These are phyloP conservation scores for Agapetus fuscipes DNA, from an alignment of 2,888 invertebrate genomes.

Conservation along the genomic window DNA sequence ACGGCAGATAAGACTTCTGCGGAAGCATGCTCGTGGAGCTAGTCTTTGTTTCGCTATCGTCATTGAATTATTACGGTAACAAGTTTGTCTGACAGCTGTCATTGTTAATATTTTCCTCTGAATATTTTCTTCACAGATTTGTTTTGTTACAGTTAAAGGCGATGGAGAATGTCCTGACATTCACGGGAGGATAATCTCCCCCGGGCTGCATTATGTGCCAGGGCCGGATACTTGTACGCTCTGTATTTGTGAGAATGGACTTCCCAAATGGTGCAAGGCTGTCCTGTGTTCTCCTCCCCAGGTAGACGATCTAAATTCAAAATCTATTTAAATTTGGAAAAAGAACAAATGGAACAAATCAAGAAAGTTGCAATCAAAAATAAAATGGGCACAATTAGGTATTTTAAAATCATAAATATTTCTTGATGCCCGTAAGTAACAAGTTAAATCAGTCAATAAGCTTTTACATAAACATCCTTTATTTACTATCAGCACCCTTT, in stretches of 20 bases:
- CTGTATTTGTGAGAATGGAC: conserved; percentile 81
- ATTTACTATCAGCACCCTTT: no score
- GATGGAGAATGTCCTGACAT: conserved; percentile 68
- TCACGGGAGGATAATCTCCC: conserved; percentile 62
- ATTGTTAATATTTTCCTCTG: no score
- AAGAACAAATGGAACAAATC: no score
- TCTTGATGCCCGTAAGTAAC: no score
- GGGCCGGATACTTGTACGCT: conserved; percentile 82
- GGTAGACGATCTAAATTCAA: no score
- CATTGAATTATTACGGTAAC: conserved; percentile 9
- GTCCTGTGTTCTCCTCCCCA: conserved; percentile 81
- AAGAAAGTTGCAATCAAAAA: no score
- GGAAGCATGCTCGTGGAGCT: conserved; percentile 11
- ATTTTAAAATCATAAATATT: no score
- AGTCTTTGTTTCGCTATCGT: conserved; percentile 7
- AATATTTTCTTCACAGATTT: no score
- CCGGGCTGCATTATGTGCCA: conserved; percentile 72
- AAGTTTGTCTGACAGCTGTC: conserved; percentile 13
- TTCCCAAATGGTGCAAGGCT: conserved; percentile 75
- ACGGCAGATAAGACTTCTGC: conserved; percentile 1
- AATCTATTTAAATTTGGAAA: no score
- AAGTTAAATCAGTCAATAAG: no score
- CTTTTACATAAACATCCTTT: no score
- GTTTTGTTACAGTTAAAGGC: conserved; percentile 31
- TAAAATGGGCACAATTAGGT: no score